Evolutionary conservation across 2,797 vertebrate species (phyloP), one percentile per base, ranked within the genome.

Genomic region (Lagocephalus sceleratus): DNA sequence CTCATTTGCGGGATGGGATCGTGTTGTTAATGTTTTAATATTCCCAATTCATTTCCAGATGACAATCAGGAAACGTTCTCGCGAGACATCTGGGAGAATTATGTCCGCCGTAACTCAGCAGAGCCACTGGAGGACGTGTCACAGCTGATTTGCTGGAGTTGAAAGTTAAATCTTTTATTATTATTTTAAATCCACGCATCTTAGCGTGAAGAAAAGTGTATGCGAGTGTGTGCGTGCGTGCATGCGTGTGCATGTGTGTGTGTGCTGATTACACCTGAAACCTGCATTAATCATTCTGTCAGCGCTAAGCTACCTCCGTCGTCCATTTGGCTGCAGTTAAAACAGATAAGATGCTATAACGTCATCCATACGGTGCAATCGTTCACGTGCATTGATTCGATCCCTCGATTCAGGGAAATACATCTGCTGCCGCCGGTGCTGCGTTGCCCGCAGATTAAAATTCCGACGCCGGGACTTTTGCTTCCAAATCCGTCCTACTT

Each of bases 311-410:
- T 79, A 63, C 63, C 66, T 21, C 49, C 58, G 71, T 63, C 79
- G 72, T 76, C 81, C 81, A 79, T 74, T 71, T 77, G 76, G 70
- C 72, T 73, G 60, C 59, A 66, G 47, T 83, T 85, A 68, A 67
- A 63, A 66, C 46, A 38, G 50, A 74, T 82, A 74, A 79, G 83
- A 61, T 25, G 26, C 19, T 60, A 56, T 81, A 73, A 85, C 78
- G 73, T 49, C 67, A 72, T 63, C 51, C 38, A 48, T 74, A 71
- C 38, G 47, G 68, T 53, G 71, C 57, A 71, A 78, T 83, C 73
- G 81, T 73, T 85, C 78, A 78, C 63, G 81, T 25, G 54, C 76
- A 80, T 65, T 82, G 81, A 86, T 85, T 74, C 84, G 78, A 84
- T 82, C 26, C 47, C 40, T 63, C 69, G 71, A 80, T 74, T 76